A percentile compares a stretch with the other conserved stretches of the same genome.
Evolutionary conservation across 2,113 vertebrate genomes (phyloP).

Genomic region (Myodes glareolus): DNA sequence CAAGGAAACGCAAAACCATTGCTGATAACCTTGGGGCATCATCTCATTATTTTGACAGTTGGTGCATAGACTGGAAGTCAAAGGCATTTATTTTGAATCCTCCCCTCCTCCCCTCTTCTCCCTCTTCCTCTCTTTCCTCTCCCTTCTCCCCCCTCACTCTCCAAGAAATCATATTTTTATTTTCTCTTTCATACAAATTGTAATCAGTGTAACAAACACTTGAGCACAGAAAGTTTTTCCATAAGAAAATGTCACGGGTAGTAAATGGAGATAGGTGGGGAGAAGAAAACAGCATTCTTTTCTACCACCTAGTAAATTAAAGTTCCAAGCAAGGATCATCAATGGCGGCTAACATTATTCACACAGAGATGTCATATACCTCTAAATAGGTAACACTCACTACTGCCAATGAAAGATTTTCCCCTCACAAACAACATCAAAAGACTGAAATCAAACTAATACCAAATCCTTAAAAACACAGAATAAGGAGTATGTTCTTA

Average conservation of each 20-base stretch:
- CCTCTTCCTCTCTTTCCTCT: neutral
- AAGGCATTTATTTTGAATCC: neutral
- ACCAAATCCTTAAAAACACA: neutral
- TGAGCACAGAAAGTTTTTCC: neutral
- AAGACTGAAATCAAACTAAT: neutral
- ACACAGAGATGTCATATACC: neutral
- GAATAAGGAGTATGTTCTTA: neutral
- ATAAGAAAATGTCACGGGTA: neutral
- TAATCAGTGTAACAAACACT: neutral
- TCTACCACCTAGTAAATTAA: neutral
- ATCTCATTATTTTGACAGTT: neutral
- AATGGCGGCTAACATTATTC: neutral
- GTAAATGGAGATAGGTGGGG: neutral
- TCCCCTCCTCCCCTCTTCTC: neutral
- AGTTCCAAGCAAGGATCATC: neutral
- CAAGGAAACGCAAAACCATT: neutral
- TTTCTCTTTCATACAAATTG: neutral
- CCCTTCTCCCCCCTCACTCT: neutral
- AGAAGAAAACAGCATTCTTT: neutral
- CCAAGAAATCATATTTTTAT: neutral
- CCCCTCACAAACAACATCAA: neutral
- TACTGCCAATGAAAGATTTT: neutral
- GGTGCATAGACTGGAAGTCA: neutral
- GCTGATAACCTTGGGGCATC: neutral
- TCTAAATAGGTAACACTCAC: neutral